Conservation (phyloP, 2,113 vertebrate genomes). For the Budorcas taxicolor region DNA sequence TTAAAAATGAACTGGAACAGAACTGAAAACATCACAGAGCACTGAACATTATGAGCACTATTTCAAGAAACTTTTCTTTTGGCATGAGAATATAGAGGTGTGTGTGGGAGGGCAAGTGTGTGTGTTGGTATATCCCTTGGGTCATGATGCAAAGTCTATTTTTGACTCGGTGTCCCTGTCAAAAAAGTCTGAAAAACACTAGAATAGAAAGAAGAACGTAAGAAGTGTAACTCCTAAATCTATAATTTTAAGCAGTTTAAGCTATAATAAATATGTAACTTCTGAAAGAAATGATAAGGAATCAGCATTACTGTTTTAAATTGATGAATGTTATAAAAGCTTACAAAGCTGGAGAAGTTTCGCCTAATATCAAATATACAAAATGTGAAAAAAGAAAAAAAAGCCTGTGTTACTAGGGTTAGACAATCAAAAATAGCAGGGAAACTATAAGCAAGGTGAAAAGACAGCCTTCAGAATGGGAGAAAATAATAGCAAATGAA, state of each 20-base stretch:
- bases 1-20: background rate
- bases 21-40: background rate
- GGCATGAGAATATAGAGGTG: background rate
- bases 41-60: background rate
- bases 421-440: background rate
- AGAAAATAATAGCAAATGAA: too few species aligned
- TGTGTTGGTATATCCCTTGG: background rate
- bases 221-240: background rate
- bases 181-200: background rate
- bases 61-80: background rate
- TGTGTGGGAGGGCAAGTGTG: too few species aligned
- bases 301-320: constrained; percentile 2
- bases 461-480: too few species aligned
- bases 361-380: background rate
- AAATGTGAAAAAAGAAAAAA: background rate
- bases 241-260: constrained; percentile 32
- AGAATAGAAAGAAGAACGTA: background rate
- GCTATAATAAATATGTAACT: background rate
- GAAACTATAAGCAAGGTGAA: too few species aligned
- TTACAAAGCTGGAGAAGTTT: background rate
- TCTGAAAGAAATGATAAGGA: background rate
- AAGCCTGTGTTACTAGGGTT: background rate
- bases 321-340: background rate
- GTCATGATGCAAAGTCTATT: background rate
- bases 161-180: background rate